Base-by-base conservation (phyloP, 2,797 vertebrate genomes). In the Galaxias olidus region DNA sequence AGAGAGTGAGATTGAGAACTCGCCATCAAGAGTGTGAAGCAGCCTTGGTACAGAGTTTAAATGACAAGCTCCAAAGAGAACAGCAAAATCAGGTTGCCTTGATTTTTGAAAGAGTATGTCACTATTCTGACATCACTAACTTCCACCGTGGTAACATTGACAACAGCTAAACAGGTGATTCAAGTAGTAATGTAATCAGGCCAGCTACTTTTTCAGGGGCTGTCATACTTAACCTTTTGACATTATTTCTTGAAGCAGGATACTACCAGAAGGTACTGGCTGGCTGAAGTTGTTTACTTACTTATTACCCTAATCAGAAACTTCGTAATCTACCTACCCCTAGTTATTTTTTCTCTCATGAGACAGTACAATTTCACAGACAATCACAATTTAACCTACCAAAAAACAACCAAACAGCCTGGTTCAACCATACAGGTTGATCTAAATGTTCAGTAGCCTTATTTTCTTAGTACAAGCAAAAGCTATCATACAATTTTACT, bases 111-210 rank as follows among this genome's bases (percentile, higher is more conserved):
- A 40, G 49, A 61, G 9, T 19, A 18, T 12, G 57, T 13, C 9
- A 20, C 12, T 44, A 41, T 42, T 58, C 52, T 46, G 63, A 76
- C 56, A 48, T 41, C 0, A 8, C 20, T 64, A 68, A 14, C 12
- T 42, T 30, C 18, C 41, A 19, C 55, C 57, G 53, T 47, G 42
- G 42, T 52, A 64, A n/a, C n/a, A 30, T 19, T 69, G 61, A 69
- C 64, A 52, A 75, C 74, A 71, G 65, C 46, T 9, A 45, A 4
- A 55, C 63, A 55, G n/a, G 47, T 56, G 63, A 71, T 66, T 53
- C 19, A 53, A 19, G 51, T 18, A 8, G 19, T 53, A 19, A 30
- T 53, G 18, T 53, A 30, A 53, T 53, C 18, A 53, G 1, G 51
- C 15, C 18, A 20, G 51, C 8, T 17, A 19, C 10, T 20, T 20